Evolutionary conservation across 2,113 vertebrate genomes (phyloP), one percentile per base, ranked within the genome.

Genomic region (Tichodroma muraria): DNA sequence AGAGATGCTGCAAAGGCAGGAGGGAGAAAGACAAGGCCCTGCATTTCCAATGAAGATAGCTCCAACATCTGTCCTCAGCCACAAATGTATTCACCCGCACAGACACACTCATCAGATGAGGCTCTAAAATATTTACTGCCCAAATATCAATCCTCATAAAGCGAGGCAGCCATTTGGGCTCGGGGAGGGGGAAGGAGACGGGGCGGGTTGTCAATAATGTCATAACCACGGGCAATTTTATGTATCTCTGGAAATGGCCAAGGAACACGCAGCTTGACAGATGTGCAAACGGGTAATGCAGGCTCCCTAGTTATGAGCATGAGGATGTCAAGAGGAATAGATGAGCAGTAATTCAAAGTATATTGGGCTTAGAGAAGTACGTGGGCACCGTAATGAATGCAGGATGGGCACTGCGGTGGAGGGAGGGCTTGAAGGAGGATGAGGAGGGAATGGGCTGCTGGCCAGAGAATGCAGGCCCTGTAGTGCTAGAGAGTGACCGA

Each of bases 101-200:
- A 96, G 93, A 94, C 91, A 94, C 85, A 83, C 95, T 96, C 85
- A 57, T 93, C 70, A 72, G 95, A 95, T 92, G 94, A 96, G 93
- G 91, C 90, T 94, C 93, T 96, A 95, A 97, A 96, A 96, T 96
- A 96, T 97, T 97, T 96, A 96, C 94, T 94, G 93, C 82, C 93
- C 93, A 96, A 94, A 94, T 95, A 97, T 97, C 97, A 97, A 97
- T 96, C 94, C 94, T 94, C 94, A 96, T 96, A 96, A 97, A 97
- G 95, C 13, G 1, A 90, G 95, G 80, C 86, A 96, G 86, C 86
- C 92, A 88, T 94, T 85, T 56, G 94, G 90, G 77, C 89, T 78
- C 5, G 3, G 80, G 89, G 77, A 90, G 89, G 86, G 93, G 81
- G 91, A 94, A 94, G 89, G 72, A 95, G 85, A 73, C 0, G 2